phyloP scores from a whole-genome alignment of 1,140 invertebrate species.

The Macrobrachium nipponense region DNA sequence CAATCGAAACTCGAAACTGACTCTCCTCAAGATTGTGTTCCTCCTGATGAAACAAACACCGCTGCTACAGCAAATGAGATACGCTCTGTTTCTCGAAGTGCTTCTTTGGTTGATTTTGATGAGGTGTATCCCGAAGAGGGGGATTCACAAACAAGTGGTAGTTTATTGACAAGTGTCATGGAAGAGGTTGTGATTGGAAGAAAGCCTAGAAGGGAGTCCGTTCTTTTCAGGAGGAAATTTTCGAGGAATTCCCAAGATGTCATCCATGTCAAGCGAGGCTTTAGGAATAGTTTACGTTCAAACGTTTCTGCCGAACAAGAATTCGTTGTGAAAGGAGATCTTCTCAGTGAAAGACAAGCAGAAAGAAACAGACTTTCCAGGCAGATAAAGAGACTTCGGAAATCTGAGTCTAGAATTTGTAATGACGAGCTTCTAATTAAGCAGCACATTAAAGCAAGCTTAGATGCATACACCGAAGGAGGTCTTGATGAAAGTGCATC shows the following conservation, averaged over 20 bases:
- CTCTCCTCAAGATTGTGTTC: too few species aligned
- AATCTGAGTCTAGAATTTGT: not conserved
- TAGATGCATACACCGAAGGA: not conserved
- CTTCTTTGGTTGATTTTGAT: slow-evolving; percentile 34
- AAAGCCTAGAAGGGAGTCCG: slow-evolving; percentile 20
- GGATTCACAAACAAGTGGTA: not conserved
- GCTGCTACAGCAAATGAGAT: too few species aligned
- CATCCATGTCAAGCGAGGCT: slow-evolving; percentile 22
- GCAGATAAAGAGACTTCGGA: slow-evolving; percentile 25
- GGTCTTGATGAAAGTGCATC: slow-evolving; percentile 2
- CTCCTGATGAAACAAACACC: too few species aligned
- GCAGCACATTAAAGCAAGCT: not conserved
- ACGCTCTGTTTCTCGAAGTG: not conserved
- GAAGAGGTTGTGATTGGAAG: slow-evolving; percentile 39
- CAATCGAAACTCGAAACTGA: slow-evolving; percentile 25
- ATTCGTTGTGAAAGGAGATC: slow-evolving; percentile 33
- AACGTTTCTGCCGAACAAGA: slow-evolving; percentile 50
- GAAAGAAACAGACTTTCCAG: slow-evolving; percentile 18
- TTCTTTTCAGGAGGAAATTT: slow-evolving; percentile 22
- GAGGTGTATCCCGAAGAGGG: not conserved
- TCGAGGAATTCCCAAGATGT: slow-evolving; percentile 28
- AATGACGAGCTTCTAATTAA: not conserved
- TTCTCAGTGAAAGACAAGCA: slow-evolving; percentile 10
- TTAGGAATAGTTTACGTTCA: slow-evolving; percentile 33
- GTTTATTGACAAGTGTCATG: slow-evolving; percentile 49